A percentile compares a stretch with the other conserved stretches of the same genome.
phyloP scores from a whole-genome alignment of 2,888 invertebrate genomes.

The Atrina japonica region DNA sequence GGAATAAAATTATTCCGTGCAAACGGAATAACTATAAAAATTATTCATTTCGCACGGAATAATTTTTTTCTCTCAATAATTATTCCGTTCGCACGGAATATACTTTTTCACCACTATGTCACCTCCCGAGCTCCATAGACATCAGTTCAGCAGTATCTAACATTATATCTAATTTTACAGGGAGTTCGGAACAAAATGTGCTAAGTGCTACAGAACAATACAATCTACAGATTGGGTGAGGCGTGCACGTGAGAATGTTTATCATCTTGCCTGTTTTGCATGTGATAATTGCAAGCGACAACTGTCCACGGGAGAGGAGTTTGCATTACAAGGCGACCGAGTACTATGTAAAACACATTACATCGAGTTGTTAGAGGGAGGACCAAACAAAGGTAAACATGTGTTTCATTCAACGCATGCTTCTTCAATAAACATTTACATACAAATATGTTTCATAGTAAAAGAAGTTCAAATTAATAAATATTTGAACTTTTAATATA shows the following conservation, averaged over 20 bases:
- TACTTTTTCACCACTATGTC: too few relatives aligned
- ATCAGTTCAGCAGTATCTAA: too few relatives aligned
- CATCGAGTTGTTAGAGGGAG: slow-evolving; percentile 93
- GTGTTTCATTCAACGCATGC: background rate
- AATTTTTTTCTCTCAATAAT: too few relatives aligned
- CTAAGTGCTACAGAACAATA: slow-evolving; percentile 95
- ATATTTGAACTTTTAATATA: too few relatives aligned
- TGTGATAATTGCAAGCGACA: slow-evolving; percentile 89
- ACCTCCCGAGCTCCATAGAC: too few relatives aligned
- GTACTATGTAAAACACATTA: slow-evolving; percentile 99
- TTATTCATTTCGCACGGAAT: too few relatives aligned
- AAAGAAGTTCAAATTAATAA: too few relatives aligned
- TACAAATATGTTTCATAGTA: too few relatives aligned
- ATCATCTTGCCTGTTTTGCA: slow-evolving; percentile 99
- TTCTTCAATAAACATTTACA: background rate
- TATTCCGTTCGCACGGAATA: too few relatives aligned
- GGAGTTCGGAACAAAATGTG: slow-evolving; percentile 97
- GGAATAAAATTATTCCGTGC: too few relatives aligned
- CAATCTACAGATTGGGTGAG: slow-evolving; percentile 99
- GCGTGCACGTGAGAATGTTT: slow-evolving; percentile 93
- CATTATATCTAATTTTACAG: too few relatives aligned
- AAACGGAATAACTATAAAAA: too few relatives aligned
- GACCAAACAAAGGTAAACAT: slow-evolving; percentile 83
- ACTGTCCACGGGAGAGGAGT: slow-evolving; percentile 91
- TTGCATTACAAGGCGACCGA: slow-evolving; percentile 95